Percentiles rank a stretch among this genome's conserved stretches.
phyloP scores from a whole-genome alignment of 2,113 vertebrate species.

The Balaenoptera acutorostrata region DNA sequence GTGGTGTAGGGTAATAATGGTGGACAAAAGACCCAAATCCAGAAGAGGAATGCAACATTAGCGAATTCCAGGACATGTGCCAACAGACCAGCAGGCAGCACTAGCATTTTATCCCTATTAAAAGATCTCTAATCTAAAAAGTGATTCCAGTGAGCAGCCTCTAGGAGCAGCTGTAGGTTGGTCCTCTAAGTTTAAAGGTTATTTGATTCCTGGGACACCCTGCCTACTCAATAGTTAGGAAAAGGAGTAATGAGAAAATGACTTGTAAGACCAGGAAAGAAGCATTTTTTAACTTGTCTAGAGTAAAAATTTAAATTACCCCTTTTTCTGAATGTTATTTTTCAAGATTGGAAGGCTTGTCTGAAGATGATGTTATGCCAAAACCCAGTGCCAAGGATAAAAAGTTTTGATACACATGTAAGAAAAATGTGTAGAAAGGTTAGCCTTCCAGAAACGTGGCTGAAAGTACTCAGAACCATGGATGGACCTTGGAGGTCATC shows the following conservation, averaged over 20 bases:
- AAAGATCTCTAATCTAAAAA: not conserved
- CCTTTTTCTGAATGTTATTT: not conserved
- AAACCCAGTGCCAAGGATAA: not conserved
- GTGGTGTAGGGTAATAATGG: not conserved
- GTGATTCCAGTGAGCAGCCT: not conserved
- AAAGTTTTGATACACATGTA: not conserved
- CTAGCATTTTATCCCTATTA: not conserved
- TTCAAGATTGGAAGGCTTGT: not conserved
- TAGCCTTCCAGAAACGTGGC: not conserved
- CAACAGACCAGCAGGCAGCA: not conserved
- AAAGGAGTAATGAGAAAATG: not conserved
- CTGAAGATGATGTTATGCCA: not conserved
- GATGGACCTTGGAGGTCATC: too few relatives aligned
- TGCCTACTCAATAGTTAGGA: not conserved
- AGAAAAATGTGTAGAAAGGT: not conserved
- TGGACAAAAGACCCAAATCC: constrained; percentile 3
- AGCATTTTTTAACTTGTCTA: not conserved
- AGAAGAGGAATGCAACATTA: not conserved
- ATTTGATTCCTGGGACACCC: not conserved
- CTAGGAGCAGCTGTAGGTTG: not conserved
- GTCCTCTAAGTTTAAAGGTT: not conserved
- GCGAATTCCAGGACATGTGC: not conserved
- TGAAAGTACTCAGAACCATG: not conserved
- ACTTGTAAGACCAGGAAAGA: not conserved
- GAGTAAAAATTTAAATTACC: not conserved